Evolutionary conservation across 2,113 vertebrate genomes (phyloP), one percentile per base, ranked within the genome.

Genomic region (Oreochromis niloticus): DNA sequence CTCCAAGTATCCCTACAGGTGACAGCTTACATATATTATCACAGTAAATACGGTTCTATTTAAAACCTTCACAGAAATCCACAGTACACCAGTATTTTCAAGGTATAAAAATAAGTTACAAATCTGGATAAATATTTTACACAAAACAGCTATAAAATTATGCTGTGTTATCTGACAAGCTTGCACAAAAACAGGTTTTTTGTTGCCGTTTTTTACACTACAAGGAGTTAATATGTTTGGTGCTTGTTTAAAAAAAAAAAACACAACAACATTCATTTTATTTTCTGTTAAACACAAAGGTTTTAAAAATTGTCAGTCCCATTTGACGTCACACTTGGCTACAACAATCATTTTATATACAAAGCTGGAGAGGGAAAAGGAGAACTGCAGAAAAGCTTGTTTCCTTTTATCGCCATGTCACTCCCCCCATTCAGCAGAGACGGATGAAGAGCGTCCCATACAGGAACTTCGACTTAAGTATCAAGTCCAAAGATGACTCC

Each of bases 61-160:
- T 19, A 87, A 91, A 94, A 88, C 57, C 57, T 66, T 85, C 85
- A 95, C 86, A 94, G 96, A 97, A 96, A 96, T 96, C 97, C 97
- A 97, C 97, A 97, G 95, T 96, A 97, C 96, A 97, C n/a, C 78
- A 93, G 79, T 34, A 78, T 97, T 96, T 87, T 96, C 94, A 97
- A 96, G 94, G 97, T 98, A 98, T 96, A 98, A 98, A 98, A 98
- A 98, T 98, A 98, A 98, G 97, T 98, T 98, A 98, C 96, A 98
- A 98, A 98, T 98, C 97, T 98, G 97, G 97, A 96, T 97, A 96
- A 96, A 95, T 98, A 97, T 97, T 89, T 97, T 97, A 97, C 97
- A 98, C 90, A 96, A 97, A 97, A 97, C 96, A 86, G 93, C 87
- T 89, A 91, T 84, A 94, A 95, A 94, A 93, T 39, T 88, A 88